Evolutionary conservation across 1,140 invertebrate genomes (phyloP), one percentile per base, ranked within the genome.

Genomic region (Gonatopus flavifemur): DNA sequence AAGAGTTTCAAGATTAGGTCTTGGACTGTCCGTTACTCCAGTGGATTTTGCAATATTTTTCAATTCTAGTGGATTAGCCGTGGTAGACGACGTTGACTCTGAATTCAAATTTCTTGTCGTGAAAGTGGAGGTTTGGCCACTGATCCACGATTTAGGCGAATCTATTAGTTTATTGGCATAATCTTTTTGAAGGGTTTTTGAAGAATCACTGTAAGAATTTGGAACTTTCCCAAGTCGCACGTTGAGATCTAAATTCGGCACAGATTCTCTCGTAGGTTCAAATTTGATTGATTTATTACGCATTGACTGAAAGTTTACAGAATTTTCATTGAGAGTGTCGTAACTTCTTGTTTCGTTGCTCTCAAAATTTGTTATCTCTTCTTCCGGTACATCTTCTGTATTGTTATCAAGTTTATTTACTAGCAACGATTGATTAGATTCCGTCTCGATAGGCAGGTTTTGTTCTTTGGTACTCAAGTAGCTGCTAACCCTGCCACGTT

Each of bases 141-240:
- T n/a, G n/a, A n/a, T n/a, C n/a, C 57, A 57, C 1, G 38, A 13
- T 19, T 70, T 69, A 2, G 66, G 38, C 2, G 62, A 6, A 9
- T 74, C 67, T 2, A 69, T 50, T 33, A n/a, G n/a, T 13, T 68
- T 70, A 4, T 70, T 72, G 5, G 60, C 57, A 5, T 66, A 55
- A 18, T 70, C 66, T 1, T 50, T 48, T 15, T 64, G 48, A 13
- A 60, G 66, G 16, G 64, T 40, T 28, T 73, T 74, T 0, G 66
- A 30, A 0, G 58, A 41, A 1, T 70, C 67, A 0, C 36, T 38
- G 12, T 62, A 42, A 0, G 55, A 46, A 7, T 28, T 49, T 0
- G 62, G 51, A 1, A 71, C 44, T 21, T 78, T 78, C n/a, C n/a
- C n/a, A 0, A 72, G 69, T 18, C 69, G 44, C 0, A 72, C 74